Base-by-base conservation (phyloP, 2,113 vertebrate species). In the Lasiurus cinereus region DNA sequence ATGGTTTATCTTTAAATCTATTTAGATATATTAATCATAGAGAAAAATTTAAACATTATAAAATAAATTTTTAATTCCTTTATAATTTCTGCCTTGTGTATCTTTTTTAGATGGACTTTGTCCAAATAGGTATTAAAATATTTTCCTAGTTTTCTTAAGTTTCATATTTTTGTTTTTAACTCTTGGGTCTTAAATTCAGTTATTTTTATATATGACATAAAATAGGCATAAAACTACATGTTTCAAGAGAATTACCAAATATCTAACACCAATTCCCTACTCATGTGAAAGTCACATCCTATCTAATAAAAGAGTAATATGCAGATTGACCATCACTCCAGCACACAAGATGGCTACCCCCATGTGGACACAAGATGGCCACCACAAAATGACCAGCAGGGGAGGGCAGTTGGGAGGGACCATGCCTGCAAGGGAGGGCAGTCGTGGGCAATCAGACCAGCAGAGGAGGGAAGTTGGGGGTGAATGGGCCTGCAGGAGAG, bases 41-140 rank as follows among this genome's bases (percentile, higher is more conserved):
- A 56, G 43, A 66, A 88, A 87, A 66, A 9, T 91, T 88, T 14
- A 69, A 70, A 72, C 56, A 86, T 91, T 91, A 31, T 84, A 39
- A 96, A 69, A 82, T 82, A 33, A 72, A 16, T 91, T 77, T 50
- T 73, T 92, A 62, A 90, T 89, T 89, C 10, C n/a, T 88, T 56
- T 48, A 39, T 52, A 52, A 84, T 67, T 78, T 76, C 9, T 91
- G 0, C 18, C 33, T 54, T 88, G 70, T 62, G 5, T 70, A 29
- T 76, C 13, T 82, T 88, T 21, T 36, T 76, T 82, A 82, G 29
- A 27, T 48, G 66, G 19, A 7, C 2, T 27, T 84, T 84, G 74
- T 64, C 27, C 13, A 82, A 70, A 31, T 13, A 77, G 24, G 66
- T 54, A 39, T 29, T 76, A 88, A 84, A 54, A 48, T 82, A 83